phyloP scores from a whole-genome alignment of 2,888 invertebrate species.

The Dichetophora obliterata region DNA sequence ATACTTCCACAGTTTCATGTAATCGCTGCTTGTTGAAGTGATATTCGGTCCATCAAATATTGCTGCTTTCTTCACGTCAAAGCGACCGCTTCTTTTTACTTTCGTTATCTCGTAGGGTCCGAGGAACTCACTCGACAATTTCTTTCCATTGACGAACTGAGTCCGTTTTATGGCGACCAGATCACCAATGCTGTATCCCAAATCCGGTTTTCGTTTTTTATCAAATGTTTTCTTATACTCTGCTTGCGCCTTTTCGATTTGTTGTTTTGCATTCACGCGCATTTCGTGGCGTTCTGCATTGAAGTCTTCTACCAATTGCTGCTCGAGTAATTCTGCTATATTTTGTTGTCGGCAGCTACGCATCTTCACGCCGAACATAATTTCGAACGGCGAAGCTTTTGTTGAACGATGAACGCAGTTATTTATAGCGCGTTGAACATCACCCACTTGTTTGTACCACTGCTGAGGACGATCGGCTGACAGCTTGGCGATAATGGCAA shows the following conservation, averaged over 20 bases:
- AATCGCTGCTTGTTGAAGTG: neutral
- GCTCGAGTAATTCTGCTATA: neutral
- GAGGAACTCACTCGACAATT: constrained; percentile 59
- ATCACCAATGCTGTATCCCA: constrained; percentile 44
- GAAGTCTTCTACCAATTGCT: neutral
- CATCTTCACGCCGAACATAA: neutral
- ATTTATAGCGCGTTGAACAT: neutral
- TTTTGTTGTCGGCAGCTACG: neutral
- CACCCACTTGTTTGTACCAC: neutral
- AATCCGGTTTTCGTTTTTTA: constrained; percentile 38
- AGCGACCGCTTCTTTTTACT: neutral
- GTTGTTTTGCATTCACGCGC: neutral
- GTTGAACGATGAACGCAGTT: neutral
- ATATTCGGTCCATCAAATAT: neutral
- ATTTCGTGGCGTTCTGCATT: neutral
- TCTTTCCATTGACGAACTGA: constrained; percentile 61
- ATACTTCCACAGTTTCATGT: neutral
- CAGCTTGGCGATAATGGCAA: neutral
- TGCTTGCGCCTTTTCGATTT: constrained; percentile 41
- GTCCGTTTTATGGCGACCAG: constrained; percentile 59
- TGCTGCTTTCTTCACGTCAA: neutral
- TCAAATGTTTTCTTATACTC: constrained; percentile 46
- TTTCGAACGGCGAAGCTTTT: neutral
- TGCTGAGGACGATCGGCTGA: neutral
- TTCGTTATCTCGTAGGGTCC: constrained; percentile 56